These are phyloP conservation scores for Tapirus terrestris DNA, from an alignment of 2,113 vertebrate species.

Conservation along the genomic window DNA sequence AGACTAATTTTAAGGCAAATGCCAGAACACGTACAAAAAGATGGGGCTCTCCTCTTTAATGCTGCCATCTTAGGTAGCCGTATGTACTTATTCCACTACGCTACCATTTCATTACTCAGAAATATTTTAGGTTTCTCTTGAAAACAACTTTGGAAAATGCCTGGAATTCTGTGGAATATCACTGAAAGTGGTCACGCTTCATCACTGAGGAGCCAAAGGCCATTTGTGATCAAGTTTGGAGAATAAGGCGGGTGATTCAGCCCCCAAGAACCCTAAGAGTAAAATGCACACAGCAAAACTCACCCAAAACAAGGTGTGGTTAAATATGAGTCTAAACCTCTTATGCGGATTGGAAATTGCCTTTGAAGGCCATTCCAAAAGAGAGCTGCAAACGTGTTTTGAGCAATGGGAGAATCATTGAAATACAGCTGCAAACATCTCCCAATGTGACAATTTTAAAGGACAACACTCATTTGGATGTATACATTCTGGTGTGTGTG, in stretches of 20 bases:
- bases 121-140: not conserved
- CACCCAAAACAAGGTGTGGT: not conserved
- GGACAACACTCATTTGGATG: not conserved
- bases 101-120: not conserved
- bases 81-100: not conserved
- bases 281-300: not conserved
- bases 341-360: not conserved
- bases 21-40: not conserved
- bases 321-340: not conserved
- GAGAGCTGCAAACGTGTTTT: not conserved
- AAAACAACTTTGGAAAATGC: slow-evolving; percentile 2
- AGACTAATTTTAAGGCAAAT: not conserved
- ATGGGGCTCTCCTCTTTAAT: not conserved
- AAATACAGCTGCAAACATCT: not conserved
- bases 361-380: not conserved
- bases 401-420: not conserved
- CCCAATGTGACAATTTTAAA: not conserved
- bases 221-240: not conserved
- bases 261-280: not conserved
- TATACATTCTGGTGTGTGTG: not conserved
- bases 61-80: not conserved
- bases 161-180: not conserved
- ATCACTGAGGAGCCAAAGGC: not conserved
- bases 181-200: not conserved
- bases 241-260: not conserved